Base-by-base conservation (phyloP, 1,140 invertebrate genomes). In the Leptinotarsa lineolata region DNA sequence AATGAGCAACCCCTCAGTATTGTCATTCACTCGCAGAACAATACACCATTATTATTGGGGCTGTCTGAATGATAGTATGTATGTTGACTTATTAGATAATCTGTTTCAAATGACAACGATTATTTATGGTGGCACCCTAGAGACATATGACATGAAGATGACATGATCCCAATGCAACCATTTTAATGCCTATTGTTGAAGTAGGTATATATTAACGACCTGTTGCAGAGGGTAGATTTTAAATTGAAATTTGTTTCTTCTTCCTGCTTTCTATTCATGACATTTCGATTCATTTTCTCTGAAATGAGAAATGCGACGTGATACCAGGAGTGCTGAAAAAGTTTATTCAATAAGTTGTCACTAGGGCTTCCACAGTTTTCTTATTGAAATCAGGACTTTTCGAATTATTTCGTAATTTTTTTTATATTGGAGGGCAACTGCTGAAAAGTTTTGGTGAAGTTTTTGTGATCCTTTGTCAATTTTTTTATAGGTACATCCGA, bases 1-100 rank as follows among this genome's bases (percentile, higher is more conserved):
- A 54, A 54, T 54, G 15, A 15, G 15, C 48, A 54, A n/a, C 48
- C 48, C 48, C 48, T 54, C 48, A 54, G 48, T 18, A 54, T 54
- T 4, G 48, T 18, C 48, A 54, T 54, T 54, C 48, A 54, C n/a
- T 54, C 48, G 48, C 15, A n/a, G 48, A 54, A 54, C 48, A 54
- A 54, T 54, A 54, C 15, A 54, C 48, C 48, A 54, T 54, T 54
- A 54, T 54, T 54, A 54, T 54, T 54, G 48, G 48, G 48, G 48
- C 15, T 54, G 48, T 54, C 48, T 54, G n/a, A 13, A 54, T 54
- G 48, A 15, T 18, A 54, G 48, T 15, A 54, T 54, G 77, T 74
- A 66, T 80, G 78, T 80, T 80, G 79, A 78, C 77, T 78, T 80
- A 76, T 80, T 78, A 76, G 79, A 74, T 80, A 75, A 80, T 79